Conservation (phyloP, 2,888 invertebrate species). For the Mycalesis mineus region DNA sequence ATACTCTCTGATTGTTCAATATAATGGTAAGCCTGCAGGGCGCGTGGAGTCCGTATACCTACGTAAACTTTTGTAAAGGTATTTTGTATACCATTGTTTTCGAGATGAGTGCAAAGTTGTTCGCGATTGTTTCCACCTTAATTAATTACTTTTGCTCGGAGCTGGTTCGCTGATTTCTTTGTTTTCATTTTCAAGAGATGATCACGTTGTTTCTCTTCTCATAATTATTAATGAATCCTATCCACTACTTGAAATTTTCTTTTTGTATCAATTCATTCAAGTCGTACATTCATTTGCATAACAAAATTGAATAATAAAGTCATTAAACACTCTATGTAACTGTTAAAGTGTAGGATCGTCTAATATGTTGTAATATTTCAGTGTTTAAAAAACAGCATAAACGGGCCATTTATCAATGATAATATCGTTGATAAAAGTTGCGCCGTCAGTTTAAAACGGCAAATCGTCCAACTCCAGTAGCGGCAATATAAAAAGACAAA, state of each 20-base stretch:
- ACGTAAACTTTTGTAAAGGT: slow-evolving; percentile 30
- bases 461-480: background rate
- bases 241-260: slow-evolving; percentile 34
- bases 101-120: slow-evolving; percentile 49
- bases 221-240: slow-evolving; percentile 2
- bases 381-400: background rate
- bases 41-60: slow-evolving; percentile 25
- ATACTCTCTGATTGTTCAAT: background rate
- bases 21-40: background rate
- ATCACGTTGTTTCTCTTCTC: slow-evolving; percentile 38
- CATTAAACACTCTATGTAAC: background rate
- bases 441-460: background rate
- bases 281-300: background rate
- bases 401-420: background rate
- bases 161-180: slow-evolving; percentile 48
- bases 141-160: slow-evolving; percentile 45
- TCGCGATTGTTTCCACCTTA: slow-evolving; percentile 34
- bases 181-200: slow-evolving; percentile 31
- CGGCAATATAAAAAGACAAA: slow-evolving; percentile 4
- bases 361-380: background rate
- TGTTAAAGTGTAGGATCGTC: background rate
- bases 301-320: background rate
- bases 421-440: background rate
- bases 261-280: slow-evolving; percentile 37
- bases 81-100: slow-evolving; percentile 29